These are phyloP conservation scores for Gobio occitaniae DNA, from an alignment of 2,797 vertebrate species.

Conservation along the genomic window DNA sequence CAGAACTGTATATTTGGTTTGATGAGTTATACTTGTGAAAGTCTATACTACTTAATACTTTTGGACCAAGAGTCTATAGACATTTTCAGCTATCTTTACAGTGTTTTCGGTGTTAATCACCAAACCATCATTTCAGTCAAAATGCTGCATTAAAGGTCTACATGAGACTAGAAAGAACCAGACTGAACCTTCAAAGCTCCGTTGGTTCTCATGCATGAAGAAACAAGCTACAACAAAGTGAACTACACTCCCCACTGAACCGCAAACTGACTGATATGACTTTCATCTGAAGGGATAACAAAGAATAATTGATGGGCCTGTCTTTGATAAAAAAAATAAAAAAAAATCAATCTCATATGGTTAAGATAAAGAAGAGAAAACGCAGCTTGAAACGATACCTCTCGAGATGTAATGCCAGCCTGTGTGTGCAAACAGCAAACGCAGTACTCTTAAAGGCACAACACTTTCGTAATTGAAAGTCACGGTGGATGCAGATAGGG, in stretches of 20 bases:
- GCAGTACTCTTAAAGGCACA: constrained; percentile 22
- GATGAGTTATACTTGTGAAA: not conserved
- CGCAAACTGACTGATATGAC: constrained; percentile 36
- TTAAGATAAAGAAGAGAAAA: constrained; percentile 47
- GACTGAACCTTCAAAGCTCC: constrained; percentile 23
- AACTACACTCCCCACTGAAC: constrained; percentile 50
- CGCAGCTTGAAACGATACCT: constrained; percentile 53
- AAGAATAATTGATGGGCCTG: constrained; percentile 60
- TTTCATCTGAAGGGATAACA: constrained; percentile 59
- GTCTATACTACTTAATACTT: not conserved
- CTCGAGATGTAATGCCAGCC: not conserved
- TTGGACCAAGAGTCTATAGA: not conserved
- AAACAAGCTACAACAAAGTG: constrained; percentile 36
- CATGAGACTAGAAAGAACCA: constrained; percentile 1
- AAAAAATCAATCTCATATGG: constrained; percentile 37
- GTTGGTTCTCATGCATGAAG: not conserved
- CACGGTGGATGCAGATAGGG: constrained; percentile 25
- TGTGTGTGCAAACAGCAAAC: not conserved
- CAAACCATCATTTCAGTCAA: not conserved
- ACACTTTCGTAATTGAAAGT: constrained; percentile 29
- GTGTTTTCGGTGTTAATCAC: not conserved
- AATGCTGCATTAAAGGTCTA: not conserved
- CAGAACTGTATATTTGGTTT: not conserved
- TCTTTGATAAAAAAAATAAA: constrained; percentile 26
- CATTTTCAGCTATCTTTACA: not conserved